phyloP scores from a whole-genome alignment of 92 coral and sea anemone species.

The Pocillopora grandis region DNA sequence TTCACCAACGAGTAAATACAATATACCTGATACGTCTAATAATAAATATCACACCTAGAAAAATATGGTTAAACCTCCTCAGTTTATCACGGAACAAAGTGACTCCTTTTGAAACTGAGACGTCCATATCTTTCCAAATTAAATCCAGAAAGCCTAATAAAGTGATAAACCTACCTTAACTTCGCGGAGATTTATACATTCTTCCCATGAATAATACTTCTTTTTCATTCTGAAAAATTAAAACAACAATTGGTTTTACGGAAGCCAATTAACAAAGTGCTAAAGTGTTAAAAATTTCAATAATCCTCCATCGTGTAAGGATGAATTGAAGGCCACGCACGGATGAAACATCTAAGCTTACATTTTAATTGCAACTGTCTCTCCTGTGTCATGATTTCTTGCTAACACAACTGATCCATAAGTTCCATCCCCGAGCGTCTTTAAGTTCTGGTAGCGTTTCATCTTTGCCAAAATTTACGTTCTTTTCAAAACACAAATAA shows the following conservation, averaged over 20 bases:
- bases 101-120: background rate
- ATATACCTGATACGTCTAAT: too few species aligned
- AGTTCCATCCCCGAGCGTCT: slow-evolving; percentile 90
- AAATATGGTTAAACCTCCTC: too few species aligned
- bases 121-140: background rate
- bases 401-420: slow-evolving; percentile 95
- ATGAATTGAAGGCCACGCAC: background rate
- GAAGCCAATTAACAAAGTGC: background rate
- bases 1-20: too few species aligned
- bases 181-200: slow-evolving; percentile 93
- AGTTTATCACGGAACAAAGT: too few species aligned
- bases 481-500: slow-evolving; percentile 7
- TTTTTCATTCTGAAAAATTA: slow-evolving; percentile 82
- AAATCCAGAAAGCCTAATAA: background rate
- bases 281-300: background rate
- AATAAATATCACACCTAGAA: too few species aligned
- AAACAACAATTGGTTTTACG: background rate
- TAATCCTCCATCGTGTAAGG: background rate
- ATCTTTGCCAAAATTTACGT: slow-evolving; percentile 30
- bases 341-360: slow-evolving; percentile 31
- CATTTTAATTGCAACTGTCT: slow-evolving; percentile 96
- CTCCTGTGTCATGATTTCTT: slow-evolving; percentile 91
- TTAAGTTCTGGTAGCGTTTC: slow-evolving; percentile 90
- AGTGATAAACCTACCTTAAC: slow-evolving; percentile 76
- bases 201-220: slow-evolving; percentile 97